Percentiles rank a stretch among this genome's conserved stretches.
These are phyloP conservation scores for Meloidogyne floridensis DNA, from an alignment of 1,140 invertebrate genomes.

Conservation along the genomic window DNA sequence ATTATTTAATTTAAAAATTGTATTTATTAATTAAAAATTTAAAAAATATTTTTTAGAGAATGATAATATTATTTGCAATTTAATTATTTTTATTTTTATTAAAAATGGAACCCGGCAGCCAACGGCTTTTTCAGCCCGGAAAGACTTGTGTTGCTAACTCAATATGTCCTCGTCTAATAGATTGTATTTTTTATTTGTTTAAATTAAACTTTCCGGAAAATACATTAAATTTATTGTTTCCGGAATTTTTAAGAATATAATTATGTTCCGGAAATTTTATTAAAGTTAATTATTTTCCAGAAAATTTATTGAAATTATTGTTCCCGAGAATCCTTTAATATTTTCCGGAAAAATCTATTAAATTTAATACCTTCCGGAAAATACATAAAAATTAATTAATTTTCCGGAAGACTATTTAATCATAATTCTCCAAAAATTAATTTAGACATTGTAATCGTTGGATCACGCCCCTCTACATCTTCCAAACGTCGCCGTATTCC, in stretches of 20 bases:
- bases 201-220: not conserved
- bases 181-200: slow-evolving; percentile 18
- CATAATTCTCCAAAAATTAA: not conserved
- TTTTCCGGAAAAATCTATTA: no score
- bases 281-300: no score
- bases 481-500: slow-evolving; percentile 27
- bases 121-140: slow-evolving; percentile 26
- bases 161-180: slow-evolving; percentile 25
- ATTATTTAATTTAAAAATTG: not conserved
- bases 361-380: no score
- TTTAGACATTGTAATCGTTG: slow-evolving; percentile 81
- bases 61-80: not conserved
- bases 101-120: slow-evolving; percentile 14
- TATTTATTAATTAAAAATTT: not conserved
- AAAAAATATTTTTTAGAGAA: not conserved
- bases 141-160: not conserved
- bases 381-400: no score
- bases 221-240: no score
- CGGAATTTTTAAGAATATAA: no score
- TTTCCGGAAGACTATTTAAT: no score
- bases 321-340: no score
- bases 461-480: slow-evolving; percentile 74
- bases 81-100: not conserved
- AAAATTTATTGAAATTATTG: no score
- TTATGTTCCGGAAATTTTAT: no score